Base-by-base conservation (phyloP, 2,888 invertebrate genomes). In the Heliconius sara region DNA sequence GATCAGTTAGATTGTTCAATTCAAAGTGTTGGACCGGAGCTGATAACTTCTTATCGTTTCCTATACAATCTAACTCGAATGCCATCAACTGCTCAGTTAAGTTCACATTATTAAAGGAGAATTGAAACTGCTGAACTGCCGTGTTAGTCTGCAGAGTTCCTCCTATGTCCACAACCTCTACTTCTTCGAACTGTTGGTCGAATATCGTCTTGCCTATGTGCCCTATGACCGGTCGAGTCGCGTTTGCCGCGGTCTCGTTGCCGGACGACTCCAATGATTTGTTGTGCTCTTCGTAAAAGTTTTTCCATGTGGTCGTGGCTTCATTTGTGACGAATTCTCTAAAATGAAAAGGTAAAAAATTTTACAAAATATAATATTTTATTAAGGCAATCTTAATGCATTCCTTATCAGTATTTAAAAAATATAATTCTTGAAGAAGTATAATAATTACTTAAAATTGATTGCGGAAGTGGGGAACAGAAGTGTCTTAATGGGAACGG, bases 231-330 rank as follows among this genome's bases (percentile, higher is more conserved):
- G 87, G 87, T 7, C 80, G 83, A 0, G 86, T 83, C 0, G 86
- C 84, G 57, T 91, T 88, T 0, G 84, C 86, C 0, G 84, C 89
- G 0, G 90, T 89, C 22, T 94, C 94, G 80, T 93, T 93, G 7
- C 89, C 90, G 0, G 94, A 94, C 0, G 90, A 91, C 82, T 95
- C 95, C 30, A 92, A 80, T 0, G 93, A 91, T 73, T 92, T 93
- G 79, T 95, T 94, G 79, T 94, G 94, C 67, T 95, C 92, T 80
- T 93, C 95, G 66, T 95, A 95, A 75, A 94, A 90, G 79, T 91
- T 94, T 83, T 92, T 93, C 95, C 95, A 95, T 34, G 95, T 93
- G 2, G 93, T 95, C 6, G 95, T 94, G 0, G 90, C 94, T 88
- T 94, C 95, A 82, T 93, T 91, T 25, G 92, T 92, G 25, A 89